Evolutionary conservation across 2,888 invertebrate species (phyloP).

Genomic region (Drosophila neoperkinsi): DNA sequence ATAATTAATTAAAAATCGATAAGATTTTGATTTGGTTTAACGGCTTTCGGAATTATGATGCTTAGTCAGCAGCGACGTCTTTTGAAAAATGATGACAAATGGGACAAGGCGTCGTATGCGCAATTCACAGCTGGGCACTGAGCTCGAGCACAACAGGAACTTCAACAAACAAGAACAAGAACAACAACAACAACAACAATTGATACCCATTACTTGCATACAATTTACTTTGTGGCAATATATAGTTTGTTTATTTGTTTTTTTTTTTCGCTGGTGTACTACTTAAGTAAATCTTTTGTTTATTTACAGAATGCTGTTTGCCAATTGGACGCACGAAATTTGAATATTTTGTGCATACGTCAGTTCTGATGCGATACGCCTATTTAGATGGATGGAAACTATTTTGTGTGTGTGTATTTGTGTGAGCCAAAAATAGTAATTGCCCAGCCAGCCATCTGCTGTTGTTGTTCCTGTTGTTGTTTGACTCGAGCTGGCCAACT

Average conservation of each 20-base stretch:
- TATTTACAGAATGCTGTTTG: slow-evolving; percentile 48
- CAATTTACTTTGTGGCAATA: slow-evolving; percentile 8
- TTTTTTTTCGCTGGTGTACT: slow-evolving; percentile 11
- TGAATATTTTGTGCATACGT: slow-evolving; percentile 22
- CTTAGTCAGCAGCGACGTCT: slow-evolving; percentile 65
- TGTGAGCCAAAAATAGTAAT: slow-evolving; percentile 24
- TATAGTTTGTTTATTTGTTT: slow-evolving; percentile 11
- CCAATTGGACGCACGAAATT: slow-evolving; percentile 39
- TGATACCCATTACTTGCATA: slow-evolving; percentile 20
- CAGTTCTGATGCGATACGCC: slow-evolving; percentile 15
- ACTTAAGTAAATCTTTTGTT: slow-evolving; percentile 36
- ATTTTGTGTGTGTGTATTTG: neutral
- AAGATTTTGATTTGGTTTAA: slow-evolving; percentile 77
- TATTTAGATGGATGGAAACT: slow-evolving; percentile 27
- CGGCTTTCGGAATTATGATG: slow-evolving; percentile 69
- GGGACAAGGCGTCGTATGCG: slow-evolving; percentile 48
- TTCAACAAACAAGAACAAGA: slow-evolving; percentile 12
- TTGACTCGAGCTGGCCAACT: slow-evolving; percentile 21
- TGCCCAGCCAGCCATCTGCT: slow-evolving; percentile 17
- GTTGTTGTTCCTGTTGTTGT: slow-evolving; percentile 8
- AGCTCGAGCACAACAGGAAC: slow-evolving; percentile 12
- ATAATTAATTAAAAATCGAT: slow-evolving; percentile 80
- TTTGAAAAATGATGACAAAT: slow-evolving; percentile 56
- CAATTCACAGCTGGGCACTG: slow-evolving; percentile 32
- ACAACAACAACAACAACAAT: slow-evolving; percentile 6